Evolutionary conservation across 2,113 vertebrate genomes (phyloP).

Genomic region (Cygnus atratus): DNA sequence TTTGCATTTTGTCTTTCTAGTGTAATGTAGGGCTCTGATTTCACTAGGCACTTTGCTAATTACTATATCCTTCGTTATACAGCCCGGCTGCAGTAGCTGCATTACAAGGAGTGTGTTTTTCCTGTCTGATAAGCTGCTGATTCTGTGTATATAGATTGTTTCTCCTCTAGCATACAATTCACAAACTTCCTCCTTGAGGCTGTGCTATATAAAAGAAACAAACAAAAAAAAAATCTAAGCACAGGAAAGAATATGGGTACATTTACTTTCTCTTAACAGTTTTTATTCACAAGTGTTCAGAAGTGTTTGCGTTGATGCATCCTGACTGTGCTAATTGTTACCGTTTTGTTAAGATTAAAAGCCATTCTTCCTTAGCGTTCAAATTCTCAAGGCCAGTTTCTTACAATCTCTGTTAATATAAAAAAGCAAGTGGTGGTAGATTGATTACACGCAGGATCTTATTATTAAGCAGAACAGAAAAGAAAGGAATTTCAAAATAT

Average conservation of each 20-base stretch:
- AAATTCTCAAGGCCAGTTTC: background rate
- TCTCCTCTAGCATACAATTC: background rate
- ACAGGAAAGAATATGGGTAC: background rate
- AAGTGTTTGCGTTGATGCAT: background rate
- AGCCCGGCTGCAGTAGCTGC: slow-evolving; percentile 3
- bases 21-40: slow-evolving; percentile 48
- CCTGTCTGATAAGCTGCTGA: background rate
- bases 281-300: background rate
- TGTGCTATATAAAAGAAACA: background rate
- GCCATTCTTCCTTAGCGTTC: background rate
- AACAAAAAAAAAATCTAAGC: background rate
- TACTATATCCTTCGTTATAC: background rate
- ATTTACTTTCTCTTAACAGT: background rate
- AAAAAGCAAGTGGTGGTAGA: slow-evolving; percentile 63
- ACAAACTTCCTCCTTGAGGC: background rate
- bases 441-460: slow-evolving; percentile 69
- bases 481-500: slow-evolving; percentile 80
- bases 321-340: background rate
- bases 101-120: background rate
- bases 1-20: slow-evolving; percentile 13
- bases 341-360: background rate
- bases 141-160: background rate
- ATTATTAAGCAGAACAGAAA: slow-evolving; percentile 76
- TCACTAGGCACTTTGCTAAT: slow-evolving; percentile 51
- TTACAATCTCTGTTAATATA: background rate